Percentiles rank a stretch among this genome's conserved stretches.
phyloP scores from a whole-genome alignment of 2,888 invertebrate genomes.

The Troides helena region DNA sequence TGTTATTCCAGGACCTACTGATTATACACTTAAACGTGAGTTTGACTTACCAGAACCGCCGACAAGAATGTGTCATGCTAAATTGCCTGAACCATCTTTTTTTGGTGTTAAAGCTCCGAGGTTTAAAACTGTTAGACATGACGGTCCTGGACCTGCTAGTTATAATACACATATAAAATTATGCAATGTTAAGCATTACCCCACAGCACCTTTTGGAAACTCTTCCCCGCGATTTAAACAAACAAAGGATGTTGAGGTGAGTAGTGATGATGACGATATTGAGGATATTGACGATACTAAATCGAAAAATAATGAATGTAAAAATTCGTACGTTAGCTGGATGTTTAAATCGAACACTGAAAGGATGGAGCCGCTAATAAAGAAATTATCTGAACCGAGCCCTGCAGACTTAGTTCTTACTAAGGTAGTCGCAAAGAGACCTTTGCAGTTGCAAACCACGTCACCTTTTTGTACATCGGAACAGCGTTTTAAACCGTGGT shows the following conservation, averaged over 20 bases:
- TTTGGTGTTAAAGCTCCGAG: slow-evolving; percentile 59
- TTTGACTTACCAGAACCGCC: slow-evolving; percentile 51
- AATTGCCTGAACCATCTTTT: slow-evolving; percentile 48
- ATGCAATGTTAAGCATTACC: slow-evolving; percentile 46
- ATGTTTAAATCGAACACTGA: slow-evolving; percentile 59
- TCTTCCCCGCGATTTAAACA: slow-evolving; percentile 54
- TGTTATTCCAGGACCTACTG: slow-evolving; percentile 55
- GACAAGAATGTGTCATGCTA: slow-evolving; percentile 44
- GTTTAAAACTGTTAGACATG: slow-evolving; percentile 48
- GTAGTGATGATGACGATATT: slow-evolving; percentile 36
- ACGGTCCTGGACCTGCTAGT: slow-evolving; percentile 59
- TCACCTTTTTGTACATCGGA: slow-evolving; percentile 63
- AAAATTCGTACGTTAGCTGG: slow-evolving; percentile 51
- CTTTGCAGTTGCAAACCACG: slow-evolving; percentile 41
- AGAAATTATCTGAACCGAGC: slow-evolving; percentile 47
- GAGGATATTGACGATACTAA: neutral
- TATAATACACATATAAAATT: slow-evolving; percentile 44
- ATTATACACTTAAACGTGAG: slow-evolving; percentile 52
- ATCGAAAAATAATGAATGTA: slow-evolving; percentile 31
- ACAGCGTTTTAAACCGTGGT: slow-evolving; percentile 61
- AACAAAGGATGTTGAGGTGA: slow-evolving; percentile 35
- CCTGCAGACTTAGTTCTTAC: slow-evolving; percentile 49
- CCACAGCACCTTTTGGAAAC: slow-evolving; percentile 53
- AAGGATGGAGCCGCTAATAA: slow-evolving; percentile 52
- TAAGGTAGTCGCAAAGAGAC: slow-evolving; percentile 34